These are phyloP conservation scores for Drosophila sp. DNA, from an alignment of 1,140 invertebrate species.

Conservation along the genomic window DNA sequence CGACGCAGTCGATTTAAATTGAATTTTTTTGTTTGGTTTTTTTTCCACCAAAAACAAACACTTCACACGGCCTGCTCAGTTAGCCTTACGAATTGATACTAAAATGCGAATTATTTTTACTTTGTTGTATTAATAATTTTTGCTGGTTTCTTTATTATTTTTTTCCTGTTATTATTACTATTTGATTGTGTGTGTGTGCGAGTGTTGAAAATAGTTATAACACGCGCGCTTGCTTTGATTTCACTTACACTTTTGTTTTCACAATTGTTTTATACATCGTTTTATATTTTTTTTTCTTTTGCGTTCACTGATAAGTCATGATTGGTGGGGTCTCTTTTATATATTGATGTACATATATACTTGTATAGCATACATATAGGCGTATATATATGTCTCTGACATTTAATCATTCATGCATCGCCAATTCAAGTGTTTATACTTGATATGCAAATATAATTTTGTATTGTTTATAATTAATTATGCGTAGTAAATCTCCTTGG, in stretches of 20 bases:
- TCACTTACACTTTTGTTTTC: conserved; percentile 49
- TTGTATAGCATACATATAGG: background rate
- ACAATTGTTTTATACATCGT: conserved; percentile 24
- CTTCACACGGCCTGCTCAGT: conserved; percentile 28
- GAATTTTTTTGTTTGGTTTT: conserved; percentile 1
- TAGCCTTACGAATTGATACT: conserved; percentile 23
- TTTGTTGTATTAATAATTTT: conserved; percentile 21
- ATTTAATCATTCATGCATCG: conserved; percentile 37
- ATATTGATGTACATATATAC: conserved; percentile 10
- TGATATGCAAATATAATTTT: conserved; percentile 7
- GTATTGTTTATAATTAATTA: conserved; percentile 44
- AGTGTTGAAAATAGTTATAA: conserved; percentile 18
- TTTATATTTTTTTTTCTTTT: background rate
- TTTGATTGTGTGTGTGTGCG: conserved; percentile 14
- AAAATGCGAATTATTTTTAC: conserved; percentile 26
- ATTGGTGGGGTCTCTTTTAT: conserved; percentile 15
- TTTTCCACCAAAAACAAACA: conserved; percentile 7
- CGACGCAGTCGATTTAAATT: background rate
- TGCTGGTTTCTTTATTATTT: conserved; percentile 15
- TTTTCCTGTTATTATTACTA: conserved; percentile 15
- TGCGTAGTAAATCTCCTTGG: conserved; percentile 39
- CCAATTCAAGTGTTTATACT: conserved; percentile 35
- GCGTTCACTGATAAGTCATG: conserved; percentile 40
- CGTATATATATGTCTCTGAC: conserved; percentile 10
- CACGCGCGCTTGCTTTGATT: conserved; percentile 42